Conservation (phyloP, 2,888 invertebrate species). For the Macrophya alboannulata region DNA sequence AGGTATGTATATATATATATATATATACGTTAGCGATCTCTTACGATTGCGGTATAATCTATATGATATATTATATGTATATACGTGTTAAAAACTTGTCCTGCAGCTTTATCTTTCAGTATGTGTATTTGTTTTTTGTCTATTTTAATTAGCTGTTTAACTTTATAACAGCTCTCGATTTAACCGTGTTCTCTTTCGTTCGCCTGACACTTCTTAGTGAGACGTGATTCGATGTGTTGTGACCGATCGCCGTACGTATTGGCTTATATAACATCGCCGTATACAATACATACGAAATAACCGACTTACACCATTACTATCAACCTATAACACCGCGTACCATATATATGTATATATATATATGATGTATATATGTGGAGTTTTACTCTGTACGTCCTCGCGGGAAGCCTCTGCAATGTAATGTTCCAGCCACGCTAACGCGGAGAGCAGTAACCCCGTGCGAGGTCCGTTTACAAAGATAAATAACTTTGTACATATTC, state of each 20-base stretch:
- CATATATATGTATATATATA: background rate
- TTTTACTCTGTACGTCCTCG: background rate
- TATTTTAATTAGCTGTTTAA: background rate
- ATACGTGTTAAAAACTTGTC: background rate
- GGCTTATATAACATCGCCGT: slow-evolving; percentile 50
- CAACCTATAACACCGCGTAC: background rate
- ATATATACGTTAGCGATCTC: background rate
- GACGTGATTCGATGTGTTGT: slow-evolving; percentile 50
- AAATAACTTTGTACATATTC: slow-evolving; percentile 39
- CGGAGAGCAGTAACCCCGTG: slow-evolving; percentile 49
- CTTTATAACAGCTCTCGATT: slow-evolving; percentile 2
- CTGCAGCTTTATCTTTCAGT: background rate
- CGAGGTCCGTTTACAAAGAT: slow-evolving; percentile 18
- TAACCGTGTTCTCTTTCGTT: background rate
- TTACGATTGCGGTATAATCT: background rate
- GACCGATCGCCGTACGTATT: slow-evolving; percentile 49
- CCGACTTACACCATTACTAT: background rate
- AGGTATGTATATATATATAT: too few relatives aligned
- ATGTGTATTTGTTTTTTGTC: background rate
- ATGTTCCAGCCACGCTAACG: slow-evolving; percentile 31
- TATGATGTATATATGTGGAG: background rate
- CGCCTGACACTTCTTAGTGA: slow-evolving; percentile 17
- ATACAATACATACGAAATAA: slow-evolving; percentile 1
- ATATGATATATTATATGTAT: background rate
- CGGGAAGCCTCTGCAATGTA: slow-evolving; percentile 45